Percentiles rank a stretch among this genome's conserved stretches.
Evolutionary conservation across 2,888 invertebrate species (phyloP).

Genomic region (Drosophila neonasuta): DNA sequence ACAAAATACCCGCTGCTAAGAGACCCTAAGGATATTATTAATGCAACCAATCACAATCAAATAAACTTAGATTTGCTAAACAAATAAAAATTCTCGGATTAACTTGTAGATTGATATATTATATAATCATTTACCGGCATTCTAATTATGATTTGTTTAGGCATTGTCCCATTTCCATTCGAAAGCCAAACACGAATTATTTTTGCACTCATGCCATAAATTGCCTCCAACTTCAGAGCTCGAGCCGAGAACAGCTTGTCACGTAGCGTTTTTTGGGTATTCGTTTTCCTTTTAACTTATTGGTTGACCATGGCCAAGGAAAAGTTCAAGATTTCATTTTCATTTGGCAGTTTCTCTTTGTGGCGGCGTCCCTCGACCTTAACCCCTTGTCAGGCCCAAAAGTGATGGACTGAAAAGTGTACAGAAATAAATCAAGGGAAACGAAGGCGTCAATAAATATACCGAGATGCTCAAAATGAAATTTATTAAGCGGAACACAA

Average conservation of each 20-base stretch:
- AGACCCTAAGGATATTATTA: too few species aligned
- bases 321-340: conserved; percentile 3
- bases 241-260: not conserved
- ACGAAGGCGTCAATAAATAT: conserved; percentile 40
- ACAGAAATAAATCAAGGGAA: conserved; percentile 25
- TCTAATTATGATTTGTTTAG: not conserved
- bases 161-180: not conserved
- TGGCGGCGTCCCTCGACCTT: not conserved
- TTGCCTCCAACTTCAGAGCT: conserved; percentile 2
- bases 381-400: conserved; percentile 5
- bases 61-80: not conserved
- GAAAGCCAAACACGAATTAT: not conserved
- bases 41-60: too few species aligned
- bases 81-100: not conserved
- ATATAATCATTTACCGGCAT: not conserved
- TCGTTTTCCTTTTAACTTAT: conserved; percentile 3
- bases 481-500: conserved; percentile 41
- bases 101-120: not conserved
- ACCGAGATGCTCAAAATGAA: conserved; percentile 21
- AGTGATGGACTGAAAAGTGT: conserved; percentile 24
- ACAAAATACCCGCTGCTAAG: too few species aligned
- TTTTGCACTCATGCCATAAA: conserved; percentile 11
- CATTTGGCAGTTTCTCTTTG: conserved; percentile 6
- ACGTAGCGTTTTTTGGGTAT: conserved; percentile 1
- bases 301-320: not conserved